Percentiles rank a stretch among this genome's conserved stretches.
Conservation (phyloP, 2,888 invertebrate species). For the Ellobium chinense region DNA sequence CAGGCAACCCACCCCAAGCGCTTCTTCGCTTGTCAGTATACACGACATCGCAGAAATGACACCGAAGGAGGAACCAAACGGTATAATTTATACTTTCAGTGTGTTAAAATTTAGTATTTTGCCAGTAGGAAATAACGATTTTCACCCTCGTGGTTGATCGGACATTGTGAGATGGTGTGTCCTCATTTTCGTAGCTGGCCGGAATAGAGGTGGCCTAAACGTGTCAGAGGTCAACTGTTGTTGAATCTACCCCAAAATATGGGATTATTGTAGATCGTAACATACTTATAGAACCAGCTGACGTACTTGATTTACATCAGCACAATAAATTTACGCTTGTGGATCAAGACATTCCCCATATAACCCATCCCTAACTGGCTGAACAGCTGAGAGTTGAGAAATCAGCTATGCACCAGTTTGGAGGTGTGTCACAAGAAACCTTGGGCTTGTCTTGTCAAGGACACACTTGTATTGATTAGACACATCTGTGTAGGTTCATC, state of each 20-base stretch:
- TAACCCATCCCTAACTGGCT: too few species aligned
- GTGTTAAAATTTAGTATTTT: not conserved
- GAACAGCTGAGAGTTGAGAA: too few species aligned
- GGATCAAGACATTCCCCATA: too few species aligned
- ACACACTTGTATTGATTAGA: too few species aligned
- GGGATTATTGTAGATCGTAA: too few species aligned
- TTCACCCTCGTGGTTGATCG: not conserved
- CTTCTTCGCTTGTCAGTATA: conserved; percentile 6
- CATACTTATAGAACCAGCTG: too few species aligned
- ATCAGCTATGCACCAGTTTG: too few species aligned
- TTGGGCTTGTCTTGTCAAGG: not conserved
- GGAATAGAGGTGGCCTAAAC: not conserved
- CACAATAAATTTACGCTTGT: too few species aligned
- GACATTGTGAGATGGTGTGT: not conserved
- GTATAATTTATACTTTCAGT: conserved; percentile 3
- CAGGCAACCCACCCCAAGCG: conserved; percentile 17
- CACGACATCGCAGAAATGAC: conserved; percentile 36
- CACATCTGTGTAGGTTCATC: too few species aligned
- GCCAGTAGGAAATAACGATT: not conserved
- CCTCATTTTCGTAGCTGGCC: not conserved
- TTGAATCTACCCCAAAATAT: too few species aligned
- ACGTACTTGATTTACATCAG: too few species aligned
- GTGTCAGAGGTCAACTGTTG: not conserved
- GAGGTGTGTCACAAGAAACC: not conserved
- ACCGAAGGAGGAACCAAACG: conserved; percentile 37